These are phyloP conservation scores for Ctenomys sociabilis DNA, from an alignment of 2,113 vertebrate genomes.

Conservation along the genomic window DNA sequence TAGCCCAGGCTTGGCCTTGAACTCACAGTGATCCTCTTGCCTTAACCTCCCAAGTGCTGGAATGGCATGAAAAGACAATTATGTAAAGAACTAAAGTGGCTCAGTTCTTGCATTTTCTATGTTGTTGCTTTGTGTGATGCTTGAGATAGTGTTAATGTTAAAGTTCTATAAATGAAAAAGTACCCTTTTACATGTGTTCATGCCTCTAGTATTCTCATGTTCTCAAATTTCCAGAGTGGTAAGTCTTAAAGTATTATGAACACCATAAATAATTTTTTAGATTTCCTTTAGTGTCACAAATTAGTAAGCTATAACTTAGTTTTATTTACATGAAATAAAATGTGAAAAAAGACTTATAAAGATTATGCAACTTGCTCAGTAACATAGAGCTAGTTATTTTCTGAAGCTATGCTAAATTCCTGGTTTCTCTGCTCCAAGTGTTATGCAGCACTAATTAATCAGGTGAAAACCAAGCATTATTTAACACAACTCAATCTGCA, in stretches of 20 bases:
- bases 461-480: constrained; percentile 48
- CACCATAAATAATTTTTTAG: constrained; percentile 27
- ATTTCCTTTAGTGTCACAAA: background rate
- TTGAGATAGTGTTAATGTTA: background rate
- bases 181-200: constrained; percentile 15
- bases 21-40: background rate
- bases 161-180: constrained; percentile 56
- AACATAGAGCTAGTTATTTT: background rate
- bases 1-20: background rate
- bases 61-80: background rate
- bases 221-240: constrained; percentile 2
- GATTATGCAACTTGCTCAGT: background rate
- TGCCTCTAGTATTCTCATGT: background rate
- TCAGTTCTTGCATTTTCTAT: background rate
- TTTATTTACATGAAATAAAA: constrained; percentile 45
- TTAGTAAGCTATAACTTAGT: background rate
- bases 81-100: background rate
- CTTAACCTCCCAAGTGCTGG: background rate
- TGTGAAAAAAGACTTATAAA: background rate
- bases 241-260: constrained; percentile 24
- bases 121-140: background rate
- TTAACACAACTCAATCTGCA: constrained; percentile 43
- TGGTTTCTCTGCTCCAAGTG: background rate
- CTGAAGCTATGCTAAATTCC: background rate
- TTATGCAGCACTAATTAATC: background rate